A percentile compares a stretch with the other conserved stretches of the same genome.
These are phyloP conservation scores for Malthinus flaveolus DNA, from an alignment of 2,888 invertebrate genomes.

Conservation along the genomic window DNA sequence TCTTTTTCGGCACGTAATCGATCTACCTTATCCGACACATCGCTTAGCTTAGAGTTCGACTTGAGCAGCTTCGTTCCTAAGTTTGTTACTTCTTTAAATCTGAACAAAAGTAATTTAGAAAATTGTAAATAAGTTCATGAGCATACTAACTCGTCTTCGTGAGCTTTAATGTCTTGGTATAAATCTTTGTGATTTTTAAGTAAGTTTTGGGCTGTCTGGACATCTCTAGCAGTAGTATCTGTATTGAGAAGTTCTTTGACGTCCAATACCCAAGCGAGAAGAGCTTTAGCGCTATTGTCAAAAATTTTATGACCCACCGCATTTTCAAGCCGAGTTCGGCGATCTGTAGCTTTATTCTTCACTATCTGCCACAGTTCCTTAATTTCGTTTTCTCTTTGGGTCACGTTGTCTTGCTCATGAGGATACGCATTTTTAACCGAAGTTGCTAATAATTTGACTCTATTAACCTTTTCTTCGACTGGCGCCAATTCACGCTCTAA, in stretches of 20 bases:
- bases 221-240: constrained; percentile 80
- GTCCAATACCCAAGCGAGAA: constrained; percentile 81
- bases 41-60: constrained; percentile 73
- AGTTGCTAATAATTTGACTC: constrained; percentile 85
- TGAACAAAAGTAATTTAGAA: constrained; percentile 41
- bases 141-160: constrained; percentile 78
- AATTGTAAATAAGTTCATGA: constrained; percentile 14
- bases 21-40: constrained; percentile 76
- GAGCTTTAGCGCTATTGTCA: constrained; percentile 78
- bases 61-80: constrained; percentile 76
- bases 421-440: constrained; percentile 93
- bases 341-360: constrained; percentile 79
- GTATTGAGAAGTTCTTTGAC: constrained; percentile 79
- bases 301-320: constrained; percentile 96
- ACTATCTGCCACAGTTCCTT: constrained; percentile 87
- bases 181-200: constrained; percentile 90
- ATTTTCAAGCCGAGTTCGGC: constrained; percentile 84
- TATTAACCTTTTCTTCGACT: constrained; percentile 89
- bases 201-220: constrained; percentile 88
- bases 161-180: constrained; percentile 86
- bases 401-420: constrained; percentile 83
- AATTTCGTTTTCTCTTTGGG: constrained; percentile 81
- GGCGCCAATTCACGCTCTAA: constrained; percentile 93
- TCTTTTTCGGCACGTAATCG: constrained; percentile 74
- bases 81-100: constrained; percentile 79